Base-by-base conservation (phyloP, 2,888 invertebrate genomes). In the Archaeoteleia sp. region DNA sequence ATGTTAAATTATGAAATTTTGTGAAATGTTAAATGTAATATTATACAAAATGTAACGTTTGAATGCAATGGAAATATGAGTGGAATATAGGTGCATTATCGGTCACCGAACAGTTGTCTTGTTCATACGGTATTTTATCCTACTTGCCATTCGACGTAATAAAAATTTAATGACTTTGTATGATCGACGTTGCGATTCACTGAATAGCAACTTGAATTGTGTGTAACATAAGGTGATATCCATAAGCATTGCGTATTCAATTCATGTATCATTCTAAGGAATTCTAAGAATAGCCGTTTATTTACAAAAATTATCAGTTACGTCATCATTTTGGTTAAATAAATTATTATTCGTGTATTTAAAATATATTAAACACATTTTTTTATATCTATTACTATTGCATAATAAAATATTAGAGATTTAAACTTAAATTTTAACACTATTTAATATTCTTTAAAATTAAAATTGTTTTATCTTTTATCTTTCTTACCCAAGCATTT, bases 91-190 rank as follows among this genome's bases (percentile, higher is more conserved):
- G 3, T 30, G 4, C 30, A 67, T 71, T 72, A 70, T 74, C 71
- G 73, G 71, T 75, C 71, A 69, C 8, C 69, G 43, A 48, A 46
- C 60, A 68, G 68, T 66, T 68, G 69, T 54, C 69, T 72, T 67
- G 67, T 58, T 49, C 57, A 57, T 78, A 78, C 78, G 77, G 76
- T 77, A 78, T 73, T 43, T 57, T 68, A 77, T 75, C 74, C 77
- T 76, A 78, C 77, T 78, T 76, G 73, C 10, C 55, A 69, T 60
- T 48, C 58, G 32, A 48, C 34, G 48, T 49, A 70, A 57, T 60
- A 72, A 61, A 42, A 57, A 67, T 67, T 67, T 74, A 71, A 69
- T 75, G 63, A 74, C 73, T 74, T 76, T 72, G 69, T 74, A 69
- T 58, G 51, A 53, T 66, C 65, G 53, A 57, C 72, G 67, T 74